Base-by-base conservation (phyloP, 2,113 vertebrate genomes). In the Vulpes lagopus region DNA sequence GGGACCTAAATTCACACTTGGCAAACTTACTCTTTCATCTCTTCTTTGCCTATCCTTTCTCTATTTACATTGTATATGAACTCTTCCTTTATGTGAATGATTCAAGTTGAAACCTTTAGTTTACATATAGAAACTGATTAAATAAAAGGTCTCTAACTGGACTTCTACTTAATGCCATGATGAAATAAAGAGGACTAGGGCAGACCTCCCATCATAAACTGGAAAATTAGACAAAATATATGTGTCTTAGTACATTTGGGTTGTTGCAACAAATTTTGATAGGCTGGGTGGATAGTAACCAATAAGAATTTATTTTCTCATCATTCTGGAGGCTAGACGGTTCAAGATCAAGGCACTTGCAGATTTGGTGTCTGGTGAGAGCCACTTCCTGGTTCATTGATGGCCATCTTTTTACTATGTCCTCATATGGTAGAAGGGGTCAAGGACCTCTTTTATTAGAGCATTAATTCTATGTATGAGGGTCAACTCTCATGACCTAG, bases 71-170 rank as follows among this genome's bases (percentile, higher is more conserved):
- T 49, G 19, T n/a, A 27, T 49, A 17, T 38, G 16, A 90, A 55
- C 22, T 83, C 86, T 93, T 69, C 78, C 14, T 59, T 81, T 81
- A 76, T 17, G 53, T 27, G 57, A 88, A 22, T 73, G n/a, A 93
- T 22, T 89, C 25, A 60, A 74, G 65, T 51, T 53, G 32, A 78
- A 80, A 55, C 91, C 30, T 71, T 79, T 59, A 86, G 27, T 73
- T 57, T 55, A 71, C 35, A 10, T 69, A 22, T 91, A 91, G 62
- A 73, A 97, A 73, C 53, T 2, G 22, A 17, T 92, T 96, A 96
- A 88, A 51, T 74, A 85, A 97, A 88, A 82, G 11, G 8, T 64
- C 35, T 59, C 55, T 93, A 32, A 20, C 53, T 49, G 10, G 10
- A 55, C 27, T 74, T 84, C 32, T 84, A 20, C 25, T 79, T 89